These are phyloP conservation scores for Metacarcinus magister DNA, from an alignment of 2,888 invertebrate genomes.

Conservation along the genomic window DNA sequence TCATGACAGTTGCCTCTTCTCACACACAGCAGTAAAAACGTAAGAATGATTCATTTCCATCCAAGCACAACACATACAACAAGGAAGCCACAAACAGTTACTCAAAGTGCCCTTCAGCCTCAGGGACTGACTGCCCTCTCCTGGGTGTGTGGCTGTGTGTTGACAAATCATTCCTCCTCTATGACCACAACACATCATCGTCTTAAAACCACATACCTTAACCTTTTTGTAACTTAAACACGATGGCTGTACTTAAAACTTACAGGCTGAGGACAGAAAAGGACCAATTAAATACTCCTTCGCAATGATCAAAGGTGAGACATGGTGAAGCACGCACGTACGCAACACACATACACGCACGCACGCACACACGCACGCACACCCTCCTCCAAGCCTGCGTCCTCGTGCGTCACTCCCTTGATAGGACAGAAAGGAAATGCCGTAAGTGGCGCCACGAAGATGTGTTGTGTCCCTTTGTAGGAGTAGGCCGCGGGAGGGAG, in stretches of 20 bases:
- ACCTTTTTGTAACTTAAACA: too few species aligned
- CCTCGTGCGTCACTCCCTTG: neutral
- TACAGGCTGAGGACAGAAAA: too few species aligned
- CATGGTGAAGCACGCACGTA: too few species aligned
- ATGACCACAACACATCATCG: too few species aligned
- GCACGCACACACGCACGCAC: constrained; percentile 17
- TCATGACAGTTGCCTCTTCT: neutral
- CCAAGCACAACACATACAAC: neutral
- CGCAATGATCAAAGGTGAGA: too few species aligned
- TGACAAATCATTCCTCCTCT: too few species aligned
- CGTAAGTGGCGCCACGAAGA: neutral
- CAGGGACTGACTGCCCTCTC: neutral
- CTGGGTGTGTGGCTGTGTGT: neutral
- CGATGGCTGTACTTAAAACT: too few species aligned
- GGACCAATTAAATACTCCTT: too few species aligned
- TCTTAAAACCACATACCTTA: too few species aligned
- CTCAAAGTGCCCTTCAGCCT: neutral
- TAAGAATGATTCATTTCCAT: neutral
- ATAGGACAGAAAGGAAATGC: constrained; percentile 28
- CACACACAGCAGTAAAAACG: neutral
- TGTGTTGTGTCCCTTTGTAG: neutral
- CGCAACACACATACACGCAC: neutral
- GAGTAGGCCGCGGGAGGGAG: neutral
- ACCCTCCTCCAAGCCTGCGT: neutral
- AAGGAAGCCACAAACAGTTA: neutral